Evolutionary conservation across 2,113 vertebrate genomes (phyloP), one percentile per base, ranked within the genome.

Genomic region (Ailurus styani): DNA sequence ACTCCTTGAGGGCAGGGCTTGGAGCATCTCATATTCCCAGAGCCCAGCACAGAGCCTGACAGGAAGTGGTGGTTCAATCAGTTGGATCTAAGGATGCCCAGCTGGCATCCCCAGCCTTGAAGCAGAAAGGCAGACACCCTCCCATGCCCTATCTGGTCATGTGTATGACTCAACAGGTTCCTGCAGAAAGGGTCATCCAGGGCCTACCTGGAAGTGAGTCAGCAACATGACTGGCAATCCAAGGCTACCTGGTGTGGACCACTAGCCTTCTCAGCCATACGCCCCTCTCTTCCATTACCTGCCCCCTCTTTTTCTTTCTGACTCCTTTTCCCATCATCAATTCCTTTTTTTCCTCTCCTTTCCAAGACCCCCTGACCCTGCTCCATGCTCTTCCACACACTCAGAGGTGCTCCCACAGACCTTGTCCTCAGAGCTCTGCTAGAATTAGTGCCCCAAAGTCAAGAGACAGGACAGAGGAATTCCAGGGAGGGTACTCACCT

Each of bases 131-230:
- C 50, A 87, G 66, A 83, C 62, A 31, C 34, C 82, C 72, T 52
- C 93, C 86, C 31, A 66, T 0, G 0, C 40, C 64, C 90, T 94
- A 55, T 78, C 78, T 84, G 87, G 45, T 50, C n/a, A 6, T 50
- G 62, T 29, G 42, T n/a, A 50, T 93, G 95, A 97, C 73, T 96
- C 95, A 84, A 29, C 72, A 29, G 45, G 7, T n/a, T 62, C 83
- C 92, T 34, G n/a, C 73, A 50, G 73, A 79, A 13, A 85, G 64
- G 70, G 75, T 55, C 52, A 54, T 25, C 15, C 40, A 31, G 73
- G 91, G 15, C 78, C 14, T 93, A 27, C 40, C 70, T 29, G 68
- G 66, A 86, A 87, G 34, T 37, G 70, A 75, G 29, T 68, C 83
- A 89, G 54, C 50, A 81, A 57, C 14, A 84, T 12, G 54, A 50